Base-by-base conservation (phyloP, 1,140 invertebrate species). In the Lasaia peninsularis region DNA sequence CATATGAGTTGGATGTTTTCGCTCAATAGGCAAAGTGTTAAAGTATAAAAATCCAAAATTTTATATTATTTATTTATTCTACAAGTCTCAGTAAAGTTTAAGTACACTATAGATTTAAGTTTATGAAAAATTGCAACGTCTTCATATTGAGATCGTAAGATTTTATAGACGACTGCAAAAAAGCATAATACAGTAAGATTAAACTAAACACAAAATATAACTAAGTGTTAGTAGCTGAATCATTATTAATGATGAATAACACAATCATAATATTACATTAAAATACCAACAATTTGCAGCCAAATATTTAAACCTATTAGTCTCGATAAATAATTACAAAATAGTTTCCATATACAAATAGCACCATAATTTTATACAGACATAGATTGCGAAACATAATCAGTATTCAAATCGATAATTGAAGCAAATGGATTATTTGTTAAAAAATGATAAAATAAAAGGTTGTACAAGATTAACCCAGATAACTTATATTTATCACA, bases 191-290 rank as follows among this genome's bases (percentile, higher is more conserved):
- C 40, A 44, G 35, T 14, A 40, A 44, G 20, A 18, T 44, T 18
- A 44, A 44, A 44, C 40, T 44, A 44, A 44, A 21, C 40, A 20
- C 40, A 44, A 11, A 44, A 10, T 48, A 12, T 54, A 14, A 12
- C 34, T 40, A 40, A 16, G 12, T 12, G 24, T 55, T 55, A 55
- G 53, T 44, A 44, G 11, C 18, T 18, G 16, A 18, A 20, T 20
- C 18, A 0, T 28, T 28, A 28, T 6, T 28, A 28, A 28, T 28
- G 24, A 6, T 28, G 8, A 44, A 34, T 56, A 12, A 28, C 28
- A 55, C 21, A 21, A 16, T 37, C n/a, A 14, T 16, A 0, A 28
- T 33, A 33, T 32, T 10, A 20, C 10, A 35, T 34, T 20, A 53
- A n/a, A 20, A 8, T 35, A 44, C 11, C 20, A 10, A 44, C 9